Percentiles rank a stretch among this genome's conserved stretches.
Conservation (phyloP, 2,113 vertebrate species). For the Amblyornis subalaris region DNA sequence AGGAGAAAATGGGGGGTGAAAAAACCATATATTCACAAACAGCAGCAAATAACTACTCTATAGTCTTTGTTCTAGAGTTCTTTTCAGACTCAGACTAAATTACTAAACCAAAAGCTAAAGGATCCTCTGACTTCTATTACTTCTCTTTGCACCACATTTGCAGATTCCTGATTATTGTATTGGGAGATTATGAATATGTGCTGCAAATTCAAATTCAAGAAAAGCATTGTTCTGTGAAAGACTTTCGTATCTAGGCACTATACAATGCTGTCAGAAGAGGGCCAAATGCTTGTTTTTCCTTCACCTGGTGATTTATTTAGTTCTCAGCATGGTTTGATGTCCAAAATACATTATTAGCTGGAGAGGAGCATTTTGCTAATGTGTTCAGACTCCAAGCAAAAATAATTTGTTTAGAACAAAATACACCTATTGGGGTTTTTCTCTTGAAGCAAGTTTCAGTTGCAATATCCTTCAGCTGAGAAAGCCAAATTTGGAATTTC, state of each 20-base stretch:
- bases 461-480: not conserved
- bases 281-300: not conserved
- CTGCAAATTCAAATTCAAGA: not conserved
- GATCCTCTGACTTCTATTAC: not conserved
- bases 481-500: not conserved
- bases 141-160: not conserved
- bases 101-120: not conserved
- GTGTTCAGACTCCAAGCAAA: not conserved
- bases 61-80: not conserved
- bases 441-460: not conserved
- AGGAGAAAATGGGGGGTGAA: fast-evolving
- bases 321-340: not conserved
- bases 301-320: not conserved
- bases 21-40: not conserved
- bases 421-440: not conserved
- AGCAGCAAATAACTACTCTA: not conserved
- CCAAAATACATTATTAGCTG: not conserved
- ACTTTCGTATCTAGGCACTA: not conserved
- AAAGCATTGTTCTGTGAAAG: not conserved
- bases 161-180: not conserved
- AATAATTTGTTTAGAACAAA: not conserved
- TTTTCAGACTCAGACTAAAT: not conserved
- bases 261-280: not conserved
- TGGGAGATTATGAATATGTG: not conserved
- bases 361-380: not conserved